Conservation (phyloP, 2,797 vertebrate species). For the Emys orbicularis region DNA sequence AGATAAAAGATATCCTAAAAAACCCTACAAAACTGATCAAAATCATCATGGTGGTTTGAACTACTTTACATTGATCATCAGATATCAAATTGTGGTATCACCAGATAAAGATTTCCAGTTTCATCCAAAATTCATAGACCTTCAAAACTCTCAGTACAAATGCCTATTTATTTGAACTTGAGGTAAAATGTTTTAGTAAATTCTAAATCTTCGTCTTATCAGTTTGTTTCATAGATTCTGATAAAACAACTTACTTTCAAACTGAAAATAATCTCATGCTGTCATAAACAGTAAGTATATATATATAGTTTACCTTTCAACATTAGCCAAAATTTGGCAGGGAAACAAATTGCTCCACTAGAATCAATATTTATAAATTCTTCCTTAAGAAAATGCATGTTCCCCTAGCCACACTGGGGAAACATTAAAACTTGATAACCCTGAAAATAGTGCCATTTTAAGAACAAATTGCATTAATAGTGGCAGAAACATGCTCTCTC, state of each 20-base stretch:
- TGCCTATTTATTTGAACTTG: not conserved
- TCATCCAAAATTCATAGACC: not conserved
- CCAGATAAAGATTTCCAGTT: not conserved
- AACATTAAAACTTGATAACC: not conserved
- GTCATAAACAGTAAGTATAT: not conserved
- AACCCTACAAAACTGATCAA: not conserved
- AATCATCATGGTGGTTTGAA: not conserved
- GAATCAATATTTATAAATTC: not conserved
- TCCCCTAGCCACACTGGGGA: not conserved
- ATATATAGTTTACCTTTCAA: not conserved
- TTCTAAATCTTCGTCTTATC: not conserved
- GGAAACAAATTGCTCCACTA: not conserved
- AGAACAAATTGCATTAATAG: not conserved
- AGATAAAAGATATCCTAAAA: not conserved
- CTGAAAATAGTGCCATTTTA: not conserved
- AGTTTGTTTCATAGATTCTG: not conserved
- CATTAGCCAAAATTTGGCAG: not conserved
- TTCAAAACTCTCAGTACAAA: not conserved
- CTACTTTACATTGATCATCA: not conserved
- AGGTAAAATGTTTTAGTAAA: not conserved
- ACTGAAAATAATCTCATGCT: not conserved
- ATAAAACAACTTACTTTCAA: not conserved
- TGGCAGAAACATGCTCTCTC: not conserved
- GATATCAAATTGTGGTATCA: not conserved
- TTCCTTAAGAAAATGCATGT: not conserved